These are phyloP conservation scores for Aurelia coerulea DNA, from an alignment of 30 jellyfish, hydroid and myxozoan genomes.

Conservation along the genomic window DNA sequence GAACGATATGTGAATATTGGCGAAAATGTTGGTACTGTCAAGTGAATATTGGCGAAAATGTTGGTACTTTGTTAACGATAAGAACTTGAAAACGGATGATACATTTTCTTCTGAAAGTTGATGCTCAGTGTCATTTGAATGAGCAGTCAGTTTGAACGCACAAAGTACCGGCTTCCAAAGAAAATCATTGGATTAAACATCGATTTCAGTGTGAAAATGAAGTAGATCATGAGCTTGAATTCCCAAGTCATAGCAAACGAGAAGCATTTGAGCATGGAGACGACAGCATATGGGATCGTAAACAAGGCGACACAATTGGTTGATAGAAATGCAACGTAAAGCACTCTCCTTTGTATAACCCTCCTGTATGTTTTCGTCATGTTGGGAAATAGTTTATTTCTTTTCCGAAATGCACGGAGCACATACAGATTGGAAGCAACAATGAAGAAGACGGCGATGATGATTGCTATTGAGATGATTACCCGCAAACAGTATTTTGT, in stretches of 20 bases:
- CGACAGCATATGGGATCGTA: constrained; percentile 45
- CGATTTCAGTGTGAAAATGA: constrained; percentile 19
- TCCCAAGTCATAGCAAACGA: not conserved
- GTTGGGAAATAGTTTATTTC: constrained; percentile 4
- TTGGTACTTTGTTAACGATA: too few species aligned
- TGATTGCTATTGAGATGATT: not conserved
- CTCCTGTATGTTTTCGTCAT: not conserved
- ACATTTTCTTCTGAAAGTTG: too few species aligned
- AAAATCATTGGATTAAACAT: constrained; percentile 27
- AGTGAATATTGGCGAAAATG: too few species aligned
- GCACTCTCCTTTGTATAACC: constrained; percentile 4
- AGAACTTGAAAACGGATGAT: too few species aligned
- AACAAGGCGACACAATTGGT: constrained; percentile 32
- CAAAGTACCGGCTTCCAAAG: constrained; percentile 5
- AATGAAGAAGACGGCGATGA: not conserved
- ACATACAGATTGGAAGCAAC: constrained; percentile 8
- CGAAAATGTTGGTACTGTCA: too few species aligned
- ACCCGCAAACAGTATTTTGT: constrained; percentile 15
- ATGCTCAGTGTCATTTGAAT: too few species aligned
- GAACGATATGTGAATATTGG: too few species aligned
- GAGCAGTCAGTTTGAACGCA: not conserved
- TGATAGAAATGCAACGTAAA: constrained; percentile 37
- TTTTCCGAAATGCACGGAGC: not conserved
- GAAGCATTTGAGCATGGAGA: constrained; percentile 10
- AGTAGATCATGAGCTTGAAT: not conserved